Percentiles rank a stretch among this genome's conserved stretches.
These are phyloP conservation scores for Thinocorus orbignyianus DNA, from an alignment of 2,113 vertebrate genomes.

Conservation along the genomic window DNA sequence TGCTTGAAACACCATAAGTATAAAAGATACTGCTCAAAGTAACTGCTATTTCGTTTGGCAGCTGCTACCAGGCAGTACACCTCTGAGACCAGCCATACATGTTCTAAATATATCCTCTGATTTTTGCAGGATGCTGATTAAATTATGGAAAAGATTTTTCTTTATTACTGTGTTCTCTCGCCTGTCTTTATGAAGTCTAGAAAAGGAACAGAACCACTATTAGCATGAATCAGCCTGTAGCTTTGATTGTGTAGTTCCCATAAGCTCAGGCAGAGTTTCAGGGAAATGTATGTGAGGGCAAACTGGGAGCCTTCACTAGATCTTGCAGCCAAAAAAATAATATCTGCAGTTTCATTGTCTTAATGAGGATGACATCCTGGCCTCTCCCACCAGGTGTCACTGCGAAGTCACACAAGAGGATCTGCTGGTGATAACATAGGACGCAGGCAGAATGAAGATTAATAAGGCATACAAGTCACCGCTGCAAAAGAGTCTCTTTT, in stretches of 20 bases:
- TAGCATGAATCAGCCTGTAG: background rate
- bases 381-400: conserved; percentile 52
- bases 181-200: background rate
- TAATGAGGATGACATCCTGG: background rate
- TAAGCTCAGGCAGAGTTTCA: background rate
- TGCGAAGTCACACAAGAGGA: conserved; percentile 5
- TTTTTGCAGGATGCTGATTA: background rate
- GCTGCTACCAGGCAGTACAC: background rate
- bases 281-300: background rate
- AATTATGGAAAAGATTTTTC: background rate
- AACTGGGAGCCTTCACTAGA: background rate
- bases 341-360: background rate
- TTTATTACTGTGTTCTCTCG: background rate
- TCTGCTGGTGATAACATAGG: background rate
- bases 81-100: background rate
- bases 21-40: background rate
- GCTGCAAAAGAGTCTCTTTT: background rate
- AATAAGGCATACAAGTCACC: background rate
- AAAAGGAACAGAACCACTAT: background rate
- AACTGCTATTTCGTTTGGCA: conserved; percentile 6
- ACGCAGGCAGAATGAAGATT: background rate
- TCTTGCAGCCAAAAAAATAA: background rate
- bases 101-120: conserved; percentile 34
- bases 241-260: background rate
- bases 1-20: background rate